phyloP scores from a whole-genome alignment of 2,113 vertebrate species.

The Peucedramus taeniatus region DNA sequence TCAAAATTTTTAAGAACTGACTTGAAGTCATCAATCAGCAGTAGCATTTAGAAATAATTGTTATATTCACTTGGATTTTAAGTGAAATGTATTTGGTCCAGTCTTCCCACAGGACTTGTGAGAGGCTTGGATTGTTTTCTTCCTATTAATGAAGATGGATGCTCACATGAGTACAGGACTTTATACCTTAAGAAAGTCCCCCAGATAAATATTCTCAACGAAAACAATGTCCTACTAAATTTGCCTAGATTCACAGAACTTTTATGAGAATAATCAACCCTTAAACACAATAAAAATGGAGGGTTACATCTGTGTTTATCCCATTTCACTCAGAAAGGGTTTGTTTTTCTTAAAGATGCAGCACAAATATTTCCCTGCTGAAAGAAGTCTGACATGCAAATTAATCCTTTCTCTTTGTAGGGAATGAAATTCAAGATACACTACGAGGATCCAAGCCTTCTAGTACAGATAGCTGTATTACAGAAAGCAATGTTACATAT shows the following conservation, averaged over 20 bases:
- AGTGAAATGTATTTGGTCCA: background rate
- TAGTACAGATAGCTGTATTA: background rate
- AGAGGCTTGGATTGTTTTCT: background rate
- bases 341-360: background rate
- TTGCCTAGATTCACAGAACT: background rate
- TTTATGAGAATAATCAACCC: background rate
- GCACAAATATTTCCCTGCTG: background rate
- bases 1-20: background rate
- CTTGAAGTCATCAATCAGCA: background rate
- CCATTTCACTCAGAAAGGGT: background rate
- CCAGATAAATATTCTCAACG: background rate
- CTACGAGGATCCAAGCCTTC: background rate
- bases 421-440: background rate
- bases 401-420: background rate
- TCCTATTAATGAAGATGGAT: background rate
- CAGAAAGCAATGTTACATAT: background rate
- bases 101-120: background rate
- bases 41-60: background rate
- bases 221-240: background rate
- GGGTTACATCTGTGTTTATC: background rate
- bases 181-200: background rate
- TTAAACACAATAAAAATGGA: background rate
- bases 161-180: background rate
- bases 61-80: background rate
- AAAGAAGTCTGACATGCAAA: background rate